A percentile compares a stretch with the other conserved stretches of the same genome.
Evolutionary conservation across 2,113 vertebrate species (phyloP).

Genomic region (Onychostruthus taczanowskii): DNA sequence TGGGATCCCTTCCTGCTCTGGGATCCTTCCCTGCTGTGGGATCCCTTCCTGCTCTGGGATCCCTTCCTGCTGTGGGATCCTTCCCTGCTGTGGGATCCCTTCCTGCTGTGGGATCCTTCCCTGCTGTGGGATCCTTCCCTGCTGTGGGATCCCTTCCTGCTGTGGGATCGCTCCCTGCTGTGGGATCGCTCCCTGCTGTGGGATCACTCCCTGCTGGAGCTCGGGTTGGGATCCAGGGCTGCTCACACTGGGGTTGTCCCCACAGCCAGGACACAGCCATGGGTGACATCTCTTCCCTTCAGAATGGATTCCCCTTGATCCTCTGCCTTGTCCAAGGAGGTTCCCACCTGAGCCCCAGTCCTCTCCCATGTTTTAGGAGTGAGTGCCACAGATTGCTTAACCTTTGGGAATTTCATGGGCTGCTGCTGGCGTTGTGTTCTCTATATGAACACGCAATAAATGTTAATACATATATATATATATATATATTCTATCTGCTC

Average conservation of each 20-base stretch:
- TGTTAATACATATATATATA: not conserved
- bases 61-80: not conserved
- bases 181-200: not conserved
- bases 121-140: not conserved
- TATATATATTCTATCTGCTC: not conserved
- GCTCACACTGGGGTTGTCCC: not conserved
- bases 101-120: not conserved
- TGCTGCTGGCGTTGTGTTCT: not conserved
- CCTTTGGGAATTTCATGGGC: not conserved
- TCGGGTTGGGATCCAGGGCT: not conserved
- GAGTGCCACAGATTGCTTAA: not conserved
- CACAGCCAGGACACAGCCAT: not conserved
- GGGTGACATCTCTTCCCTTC: not conserved
- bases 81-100: not conserved
- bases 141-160: not conserved
- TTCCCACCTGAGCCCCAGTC: not conserved
- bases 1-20: not conserved
- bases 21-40: not conserved
- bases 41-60: not conserved
- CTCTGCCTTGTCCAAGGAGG: not conserved
- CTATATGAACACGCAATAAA: accelerated
- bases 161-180: not conserved
- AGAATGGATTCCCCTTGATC: not conserved
- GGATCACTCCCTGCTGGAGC: not conserved
- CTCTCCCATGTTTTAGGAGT: not conserved